Percentiles rank a stretch among this genome's conserved stretches.
Evolutionary conservation across 2,113 vertebrate genomes (phyloP).

Genomic region (Shinisaurus crocodilurus): DNA sequence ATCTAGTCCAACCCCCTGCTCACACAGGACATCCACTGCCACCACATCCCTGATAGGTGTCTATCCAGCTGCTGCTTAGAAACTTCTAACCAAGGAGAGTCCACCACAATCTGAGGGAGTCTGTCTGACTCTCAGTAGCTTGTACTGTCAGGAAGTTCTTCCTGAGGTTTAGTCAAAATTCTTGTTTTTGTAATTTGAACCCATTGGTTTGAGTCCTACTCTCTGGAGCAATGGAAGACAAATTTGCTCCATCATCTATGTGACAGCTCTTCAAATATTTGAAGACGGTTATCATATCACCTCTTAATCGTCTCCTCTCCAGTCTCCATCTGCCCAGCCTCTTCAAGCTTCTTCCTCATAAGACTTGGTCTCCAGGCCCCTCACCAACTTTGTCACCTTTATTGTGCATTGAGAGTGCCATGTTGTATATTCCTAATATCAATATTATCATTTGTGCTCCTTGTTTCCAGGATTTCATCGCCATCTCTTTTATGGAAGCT

Average conservation of each 20-base stretch:
- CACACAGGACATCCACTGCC: background rate
- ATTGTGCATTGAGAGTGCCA: background rate
- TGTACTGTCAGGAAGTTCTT: no score
- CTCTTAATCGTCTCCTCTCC: background rate
- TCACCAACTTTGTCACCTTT: background rate
- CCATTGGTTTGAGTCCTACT: background rate
- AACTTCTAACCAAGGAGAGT: background rate
- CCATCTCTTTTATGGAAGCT: constrained; percentile 85
- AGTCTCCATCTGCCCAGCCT: background rate
- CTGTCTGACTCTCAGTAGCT: background rate
- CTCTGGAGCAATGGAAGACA: background rate
- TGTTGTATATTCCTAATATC: background rate
- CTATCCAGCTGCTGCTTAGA: no score
- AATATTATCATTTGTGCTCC: constrained; percentile 23
- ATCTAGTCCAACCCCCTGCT: background rate
- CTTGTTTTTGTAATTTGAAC: background rate
- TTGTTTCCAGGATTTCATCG: constrained; percentile 90
- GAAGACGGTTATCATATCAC: background rate
- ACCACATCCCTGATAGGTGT: background rate
- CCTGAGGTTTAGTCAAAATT: background rate
- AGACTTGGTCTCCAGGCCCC: background rate
- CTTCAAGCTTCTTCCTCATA: background rate
- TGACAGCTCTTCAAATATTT: background rate
- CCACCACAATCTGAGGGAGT: background rate
- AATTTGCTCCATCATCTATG: background rate